Base-by-base conservation (phyloP, 1,140 invertebrate species). In the Chionoecetes opilio region DNA sequence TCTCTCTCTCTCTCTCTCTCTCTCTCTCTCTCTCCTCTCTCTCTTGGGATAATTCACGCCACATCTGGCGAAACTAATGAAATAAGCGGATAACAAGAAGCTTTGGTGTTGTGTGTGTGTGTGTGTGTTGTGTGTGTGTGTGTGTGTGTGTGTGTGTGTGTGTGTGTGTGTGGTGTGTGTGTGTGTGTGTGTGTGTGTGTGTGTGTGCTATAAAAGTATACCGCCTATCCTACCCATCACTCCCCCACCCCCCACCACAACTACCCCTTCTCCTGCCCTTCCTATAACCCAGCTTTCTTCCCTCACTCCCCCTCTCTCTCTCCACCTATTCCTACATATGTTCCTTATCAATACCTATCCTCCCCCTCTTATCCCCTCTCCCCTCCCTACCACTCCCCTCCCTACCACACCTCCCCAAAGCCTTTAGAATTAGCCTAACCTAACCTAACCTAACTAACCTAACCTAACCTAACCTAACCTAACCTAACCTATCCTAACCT, bases 71-170 rank as follows among this genome's bases (percentile, higher is more conserved):
- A 75, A 75, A 75, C 63, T 75, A 75, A 63, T 63, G 2, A 63
- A 21, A 75, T 75, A 75, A 75, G 63, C 11, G n/a, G 63, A 75
- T 75, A 75, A 75, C 63, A 75, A n/a, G n/a, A n/a, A n/a, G n/a
- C n/a, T n/a, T n/a, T n/a, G n/a, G n/a, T n/a, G n/a, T n/a, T n/a
- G n/a, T n/a, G n/a, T n/a, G n/a, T n/a, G n/a, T n/a, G n/a, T n/a
- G n/a, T 5, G 21, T 17, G 26, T 26, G 21, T 5, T n/a, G 63
- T 75, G 63, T 75, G 63, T 8, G 63, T 8, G 5, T n/a, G 63
- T 75, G 63, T 75, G 63, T 75, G 63, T 75, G 63, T 75, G 63
- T 75, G 63, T 75, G 63, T 75, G 63, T 75, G 63, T 75, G 63
- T 75, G 63, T 75, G 63, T 75, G 63, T 75, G n/a, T n/a, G n/a